Percentiles rank a stretch among this genome's conserved stretches.
Conservation (phyloP, 2,797 vertebrate species). For the Sciurus carolinensis region DNA sequence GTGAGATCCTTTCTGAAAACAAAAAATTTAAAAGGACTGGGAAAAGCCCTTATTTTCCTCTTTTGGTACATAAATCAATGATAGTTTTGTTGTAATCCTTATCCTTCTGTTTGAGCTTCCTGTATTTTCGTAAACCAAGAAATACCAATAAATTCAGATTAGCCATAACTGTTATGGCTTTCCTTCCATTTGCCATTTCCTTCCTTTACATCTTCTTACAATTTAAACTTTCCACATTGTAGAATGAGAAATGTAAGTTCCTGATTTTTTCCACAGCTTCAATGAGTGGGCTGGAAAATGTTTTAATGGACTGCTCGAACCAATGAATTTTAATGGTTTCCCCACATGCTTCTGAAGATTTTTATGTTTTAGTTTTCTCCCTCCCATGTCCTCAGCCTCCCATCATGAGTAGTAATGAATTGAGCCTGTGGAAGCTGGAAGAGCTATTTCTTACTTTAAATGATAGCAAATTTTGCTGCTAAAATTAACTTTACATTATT, state of each 20-base stretch:
- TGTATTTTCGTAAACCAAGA: constrained; percentile 63
- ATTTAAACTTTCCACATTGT: constrained; percentile 71
- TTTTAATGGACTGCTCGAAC: constrained; percentile 51
- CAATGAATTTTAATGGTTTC: constrained; percentile 60
- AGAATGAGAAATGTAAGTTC: constrained; percentile 49
- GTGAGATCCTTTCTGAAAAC: no score
- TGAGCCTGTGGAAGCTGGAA: background rate
- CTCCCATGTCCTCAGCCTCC: background rate
- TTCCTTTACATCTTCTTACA: constrained; percentile 64
- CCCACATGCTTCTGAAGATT: background rate
- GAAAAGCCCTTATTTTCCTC: background rate
- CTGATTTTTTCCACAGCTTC: constrained; percentile 67
- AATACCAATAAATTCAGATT: constrained; percentile 56
- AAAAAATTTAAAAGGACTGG: no score
- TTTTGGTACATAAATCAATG: background rate
- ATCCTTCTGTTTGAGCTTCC: constrained; percentile 19
- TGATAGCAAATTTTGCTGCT: background rate
- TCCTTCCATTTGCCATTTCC: constrained; percentile 41
- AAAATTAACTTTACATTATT: constrained; percentile 18
- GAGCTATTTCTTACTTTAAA: background rate
- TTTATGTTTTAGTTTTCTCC: background rate
- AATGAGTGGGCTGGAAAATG: constrained; percentile 49
- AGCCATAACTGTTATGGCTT: background rate
- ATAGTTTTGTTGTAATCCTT: background rate
- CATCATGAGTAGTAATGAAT: background rate